Conservation (phyloP, 2,888 invertebrate genomes). For the Myopa tessellatipennis region DNA sequence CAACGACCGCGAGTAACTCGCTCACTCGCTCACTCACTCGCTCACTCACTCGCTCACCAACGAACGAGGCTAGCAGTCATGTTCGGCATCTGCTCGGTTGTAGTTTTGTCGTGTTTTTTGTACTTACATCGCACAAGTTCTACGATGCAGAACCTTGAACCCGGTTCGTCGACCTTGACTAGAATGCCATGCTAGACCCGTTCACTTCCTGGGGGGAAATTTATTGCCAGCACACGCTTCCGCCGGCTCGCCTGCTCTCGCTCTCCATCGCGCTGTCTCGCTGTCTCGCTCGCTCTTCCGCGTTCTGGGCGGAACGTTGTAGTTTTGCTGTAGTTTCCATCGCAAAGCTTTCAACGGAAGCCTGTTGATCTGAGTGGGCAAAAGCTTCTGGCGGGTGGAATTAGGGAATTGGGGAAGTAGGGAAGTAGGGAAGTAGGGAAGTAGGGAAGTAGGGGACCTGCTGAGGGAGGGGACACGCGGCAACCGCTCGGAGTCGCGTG, state of each 20-base stretch:
- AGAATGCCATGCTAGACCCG: slow-evolving; percentile 56
- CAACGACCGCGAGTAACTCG: no score
- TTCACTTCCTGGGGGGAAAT: slow-evolving; percentile 23
- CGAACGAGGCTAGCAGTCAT: not conserved
- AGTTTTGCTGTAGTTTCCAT: slow-evolving; percentile 7
- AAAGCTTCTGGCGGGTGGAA: not conserved
- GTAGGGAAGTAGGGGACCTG: not conserved
- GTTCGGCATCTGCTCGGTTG: not conserved
- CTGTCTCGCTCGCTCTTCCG: not conserved
- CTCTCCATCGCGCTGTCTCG: not conserved
- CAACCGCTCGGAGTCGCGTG: not conserved
- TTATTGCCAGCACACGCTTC: slow-evolving; percentile 12
- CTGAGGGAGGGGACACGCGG: not conserved
- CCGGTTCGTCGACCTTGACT: slow-evolving; percentile 68
- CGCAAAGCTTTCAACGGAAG: not conserved
- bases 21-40: not conserved
- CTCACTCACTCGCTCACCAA: not conserved
- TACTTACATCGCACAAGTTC: not conserved
- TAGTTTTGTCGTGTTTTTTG: not conserved
- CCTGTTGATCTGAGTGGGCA: not conserved
- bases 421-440: not conserved
- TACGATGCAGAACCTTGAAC: slow-evolving; percentile 65
- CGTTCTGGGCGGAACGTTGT: slow-evolving; percentile 4
- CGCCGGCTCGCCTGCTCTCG: not conserved
- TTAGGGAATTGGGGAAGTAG: not conserved